These are phyloP conservation scores for Calephelis perditalis DNA, from an alignment of 2,888 invertebrate genomes.

Conservation along the genomic window DNA sequence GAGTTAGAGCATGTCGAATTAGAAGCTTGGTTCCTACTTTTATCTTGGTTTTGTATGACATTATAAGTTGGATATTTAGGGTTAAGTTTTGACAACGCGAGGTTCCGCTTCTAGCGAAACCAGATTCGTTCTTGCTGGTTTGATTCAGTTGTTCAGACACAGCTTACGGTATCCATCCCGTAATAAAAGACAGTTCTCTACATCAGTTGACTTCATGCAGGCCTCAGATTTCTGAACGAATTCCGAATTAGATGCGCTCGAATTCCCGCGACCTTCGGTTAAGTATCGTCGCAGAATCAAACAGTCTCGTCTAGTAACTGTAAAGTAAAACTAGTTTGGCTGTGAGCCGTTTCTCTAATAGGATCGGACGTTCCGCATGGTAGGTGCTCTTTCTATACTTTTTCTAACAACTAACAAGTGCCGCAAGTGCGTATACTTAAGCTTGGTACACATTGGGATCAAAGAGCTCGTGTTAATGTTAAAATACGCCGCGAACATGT, in stretches of 20 bases:
- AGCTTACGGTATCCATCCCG: background rate
- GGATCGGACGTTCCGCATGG: constrained; percentile 51
- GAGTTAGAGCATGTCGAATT: no score
- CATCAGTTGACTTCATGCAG: constrained; percentile 17
- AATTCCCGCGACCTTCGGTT: constrained; percentile 64
- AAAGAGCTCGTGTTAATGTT: no score
- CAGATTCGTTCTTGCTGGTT: no score
- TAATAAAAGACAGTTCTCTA: constrained; percentile 6
- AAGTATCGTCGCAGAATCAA: constrained; percentile 60
- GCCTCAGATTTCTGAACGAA: constrained; percentile 47
- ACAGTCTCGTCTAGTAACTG: constrained; percentile 58
- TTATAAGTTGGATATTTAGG: no score
- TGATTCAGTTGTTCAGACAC: background rate
- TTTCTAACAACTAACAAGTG: constrained; percentile 40
- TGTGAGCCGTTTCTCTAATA: constrained; percentile 59
- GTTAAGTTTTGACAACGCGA: no score
- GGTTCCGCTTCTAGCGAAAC: no score
- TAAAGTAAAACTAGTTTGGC: constrained; percentile 64
- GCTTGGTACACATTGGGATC: constrained; percentile 23
- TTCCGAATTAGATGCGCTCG: constrained; percentile 55
- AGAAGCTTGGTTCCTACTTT: no score
- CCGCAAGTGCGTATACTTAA: constrained; percentile 38
- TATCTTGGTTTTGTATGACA: no score
- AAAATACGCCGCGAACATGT: no score
- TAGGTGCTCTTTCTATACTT: constrained; percentile 48